These are phyloP conservation scores for Vireo griseus DNA, from an alignment of 2,797 vertebrate genomes.

Conservation along the genomic window DNA sequence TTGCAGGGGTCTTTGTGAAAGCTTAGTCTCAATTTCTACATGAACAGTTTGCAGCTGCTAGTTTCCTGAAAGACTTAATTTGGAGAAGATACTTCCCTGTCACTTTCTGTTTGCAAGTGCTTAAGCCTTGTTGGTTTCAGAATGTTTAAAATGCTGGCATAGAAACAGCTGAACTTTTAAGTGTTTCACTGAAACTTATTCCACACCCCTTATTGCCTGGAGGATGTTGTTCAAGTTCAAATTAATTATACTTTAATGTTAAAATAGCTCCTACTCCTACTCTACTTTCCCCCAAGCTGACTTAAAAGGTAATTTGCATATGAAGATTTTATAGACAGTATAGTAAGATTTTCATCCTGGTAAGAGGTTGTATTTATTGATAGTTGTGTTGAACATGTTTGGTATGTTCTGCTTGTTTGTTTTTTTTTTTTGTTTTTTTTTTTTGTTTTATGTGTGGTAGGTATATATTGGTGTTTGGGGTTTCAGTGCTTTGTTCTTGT, in stretches of 20 bases:
- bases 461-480: neutral
- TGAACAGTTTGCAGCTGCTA: neutral
- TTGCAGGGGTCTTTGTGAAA: neutral
- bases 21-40: neutral
- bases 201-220: neutral
- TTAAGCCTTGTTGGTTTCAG: neutral
- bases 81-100: neutral
- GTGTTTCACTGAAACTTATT: neutral
- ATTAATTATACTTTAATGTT: neutral
- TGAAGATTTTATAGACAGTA: neutral
- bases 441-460: neutral
- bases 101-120: neutral
- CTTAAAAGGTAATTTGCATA: neutral
- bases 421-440: accelerated
- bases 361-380: neutral
- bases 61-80: neutral
- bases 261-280: neutral
- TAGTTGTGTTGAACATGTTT: neutral
- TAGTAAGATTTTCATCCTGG: neutral
- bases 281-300: neutral
- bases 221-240: neutral
- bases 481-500: neutral
- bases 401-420: neutral
- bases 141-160: neutral
- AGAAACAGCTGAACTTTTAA: neutral